Evolutionary conservation across 35 echinoderm and acorn worm species (phyloP), one percentile per base, ranked within the genome.

Genomic region (Strongylocentrotus purpuratus): DNA sequence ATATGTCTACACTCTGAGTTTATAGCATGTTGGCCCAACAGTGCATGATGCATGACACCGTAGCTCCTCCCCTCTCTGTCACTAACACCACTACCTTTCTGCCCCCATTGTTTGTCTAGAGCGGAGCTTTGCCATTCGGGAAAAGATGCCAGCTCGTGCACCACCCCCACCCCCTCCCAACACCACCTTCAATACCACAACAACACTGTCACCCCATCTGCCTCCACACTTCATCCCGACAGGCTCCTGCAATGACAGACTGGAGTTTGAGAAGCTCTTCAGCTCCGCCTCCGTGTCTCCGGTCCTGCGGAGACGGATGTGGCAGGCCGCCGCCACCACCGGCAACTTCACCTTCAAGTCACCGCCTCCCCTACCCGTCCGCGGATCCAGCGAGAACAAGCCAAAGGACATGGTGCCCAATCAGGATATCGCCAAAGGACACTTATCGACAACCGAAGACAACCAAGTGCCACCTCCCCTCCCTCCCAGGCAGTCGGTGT

Each of bases 101-200:
- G 46, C 46, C 91, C 91, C 91, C 45, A 58, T 46, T 93, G 91
- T 93, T 93, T 93, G 91, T 93, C 91, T 93, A 98, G 97, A 96
- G 31, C 46, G 94, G n/a, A 92, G 94, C 91, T 96, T 96, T 94
- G 90, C 94, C 48, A 61, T 98, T 48, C 70, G 94, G 41, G 95
- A 96, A 86, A 98, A 96, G 78, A 96, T 96, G 32, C 97, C 97
- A 93, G 61, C 96, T 18, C 94, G 96, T 35, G 95, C 47, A 28
- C 97, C 97, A 60, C 97, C 97, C 50, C 97, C 96, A 94, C 97
- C 97, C 45, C 97, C 96, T 91, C 96, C 94, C 94, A 93, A 86
- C 70, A 70, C 31, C 96, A 46, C 32, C 28, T 78, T 31, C 33
- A n/a, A 46, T 70, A 94, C 50, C 88, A 92, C 59, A 60, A 94